Evolutionary conservation across 2,797 vertebrate species (phyloP).

Genomic region (Balearica regulorum): DNA sequence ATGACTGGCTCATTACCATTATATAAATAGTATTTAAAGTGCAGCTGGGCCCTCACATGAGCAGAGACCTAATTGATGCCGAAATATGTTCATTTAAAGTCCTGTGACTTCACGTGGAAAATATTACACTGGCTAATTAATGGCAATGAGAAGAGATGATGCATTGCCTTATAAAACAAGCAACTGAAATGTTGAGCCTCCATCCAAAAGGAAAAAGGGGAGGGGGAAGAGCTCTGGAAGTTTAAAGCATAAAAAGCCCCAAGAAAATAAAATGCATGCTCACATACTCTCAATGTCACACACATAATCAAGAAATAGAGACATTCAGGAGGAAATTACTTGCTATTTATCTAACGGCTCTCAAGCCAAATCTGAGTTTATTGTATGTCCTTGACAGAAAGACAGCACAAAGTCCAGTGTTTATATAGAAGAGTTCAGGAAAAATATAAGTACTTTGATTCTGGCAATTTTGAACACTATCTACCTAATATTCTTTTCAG

Average conservation of each 20-base stretch:
- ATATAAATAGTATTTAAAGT: conserved; percentile 58
- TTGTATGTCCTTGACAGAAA: conserved; percentile 11
- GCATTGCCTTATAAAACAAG: conserved; percentile 64
- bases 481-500: neutral
- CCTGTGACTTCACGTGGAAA: conserved; percentile 72
- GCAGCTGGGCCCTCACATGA: conserved; percentile 70
- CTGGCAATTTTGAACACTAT: neutral
- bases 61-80: conserved; percentile 63
- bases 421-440: neutral
- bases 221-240: neutral
- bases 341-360: neutral
- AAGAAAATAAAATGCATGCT: conserved; percentile 16
- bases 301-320: conserved; percentile 12
- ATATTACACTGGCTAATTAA: conserved; percentile 68
- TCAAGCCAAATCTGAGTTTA: conserved; percentile 23
- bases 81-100: conserved; percentile 69
- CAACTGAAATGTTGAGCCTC: conserved; percentile 39
- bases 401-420: neutral
- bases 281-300: neutral
- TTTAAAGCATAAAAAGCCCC: neutral
- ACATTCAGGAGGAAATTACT: conserved; percentile 37
- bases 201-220: conserved; percentile 36
- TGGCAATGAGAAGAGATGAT: conserved; percentile 64
- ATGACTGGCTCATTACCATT: conserved; percentile 58
- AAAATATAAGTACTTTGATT: neutral